Conservation (phyloP, 2,113 vertebrate genomes). For the Propithecus coquereli region DNA sequence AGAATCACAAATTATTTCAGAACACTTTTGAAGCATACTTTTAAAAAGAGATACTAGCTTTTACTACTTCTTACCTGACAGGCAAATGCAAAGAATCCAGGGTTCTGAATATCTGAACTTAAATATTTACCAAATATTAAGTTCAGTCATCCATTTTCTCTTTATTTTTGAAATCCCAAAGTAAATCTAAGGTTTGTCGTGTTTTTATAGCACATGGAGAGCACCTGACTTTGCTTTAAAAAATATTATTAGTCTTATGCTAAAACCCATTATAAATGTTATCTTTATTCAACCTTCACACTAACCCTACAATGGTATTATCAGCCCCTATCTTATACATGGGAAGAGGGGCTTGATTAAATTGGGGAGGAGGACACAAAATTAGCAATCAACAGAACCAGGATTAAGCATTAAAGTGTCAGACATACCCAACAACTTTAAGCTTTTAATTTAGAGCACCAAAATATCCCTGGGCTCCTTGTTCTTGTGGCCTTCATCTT, state of each 20-base stretch:
- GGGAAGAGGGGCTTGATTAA: background rate
- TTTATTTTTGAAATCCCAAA: conserved; percentile 29
- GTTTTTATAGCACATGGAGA: background rate
- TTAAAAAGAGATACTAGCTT: background rate
- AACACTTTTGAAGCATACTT: background rate
- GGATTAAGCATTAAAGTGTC: background rate
- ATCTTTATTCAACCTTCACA: background rate
- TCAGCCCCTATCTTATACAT: background rate
- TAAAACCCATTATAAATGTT: background rate
- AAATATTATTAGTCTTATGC: background rate
- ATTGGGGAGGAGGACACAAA: background rate
- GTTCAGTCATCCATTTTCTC: conserved; percentile 7
- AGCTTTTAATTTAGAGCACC: background rate
- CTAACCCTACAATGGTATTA: background rate
- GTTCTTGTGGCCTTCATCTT: background rate
- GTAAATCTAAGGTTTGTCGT: background rate
- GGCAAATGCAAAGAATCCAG: background rate
- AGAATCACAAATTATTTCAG: background rate
- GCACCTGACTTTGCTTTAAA: background rate
- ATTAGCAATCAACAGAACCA: background rate
- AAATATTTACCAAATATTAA: conserved; percentile 12
- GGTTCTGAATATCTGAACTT: background rate
- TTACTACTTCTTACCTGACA: background rate
- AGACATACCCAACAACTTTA: background rate
- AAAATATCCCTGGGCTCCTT: background rate